phyloP scores from a whole-genome alignment of 2,888 invertebrate genomes.

The Sphinx pinastri region DNA sequence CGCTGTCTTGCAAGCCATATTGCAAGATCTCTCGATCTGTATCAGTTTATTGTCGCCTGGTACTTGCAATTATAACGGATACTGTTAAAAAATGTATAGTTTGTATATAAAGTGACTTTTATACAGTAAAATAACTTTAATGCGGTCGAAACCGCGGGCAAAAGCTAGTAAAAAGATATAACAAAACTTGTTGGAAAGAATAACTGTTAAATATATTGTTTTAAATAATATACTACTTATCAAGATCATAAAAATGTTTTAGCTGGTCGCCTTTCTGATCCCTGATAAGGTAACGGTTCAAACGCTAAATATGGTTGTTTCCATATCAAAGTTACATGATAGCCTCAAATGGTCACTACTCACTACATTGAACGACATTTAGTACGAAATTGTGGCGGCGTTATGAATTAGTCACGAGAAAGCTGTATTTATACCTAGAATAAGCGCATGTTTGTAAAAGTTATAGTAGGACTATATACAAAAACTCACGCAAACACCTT shows the following conservation, averaged over 20 bases:
- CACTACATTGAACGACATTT: not conserved
- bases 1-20: too few relatives aligned
- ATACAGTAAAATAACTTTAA: too few relatives aligned
- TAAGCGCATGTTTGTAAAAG: too few relatives aligned
- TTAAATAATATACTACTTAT: not conserved
- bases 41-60: too few relatives aligned
- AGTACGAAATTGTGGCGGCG: not conserved
- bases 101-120: too few relatives aligned
- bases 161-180: not conserved
- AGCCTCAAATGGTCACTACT: conserved; percentile 3
- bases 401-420: not conserved
- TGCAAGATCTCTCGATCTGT: too few relatives aligned
- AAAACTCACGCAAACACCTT: too few relatives aligned
- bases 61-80: too few relatives aligned
- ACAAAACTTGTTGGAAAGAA: not conserved
- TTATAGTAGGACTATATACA: too few relatives aligned
- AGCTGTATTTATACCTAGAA: not conserved
- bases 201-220: not conserved
- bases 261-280: conserved; percentile 22
- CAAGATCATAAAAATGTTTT: conserved; percentile 26
- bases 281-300: conserved; percentile 15
- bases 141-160: too few relatives aligned
- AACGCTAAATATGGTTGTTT: conserved; percentile 10
- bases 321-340: conserved; percentile 5
- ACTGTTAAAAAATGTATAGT: too few relatives aligned